phyloP scores from a whole-genome alignment of 2,797 vertebrate genomes.

The Thunnus albacares region DNA sequence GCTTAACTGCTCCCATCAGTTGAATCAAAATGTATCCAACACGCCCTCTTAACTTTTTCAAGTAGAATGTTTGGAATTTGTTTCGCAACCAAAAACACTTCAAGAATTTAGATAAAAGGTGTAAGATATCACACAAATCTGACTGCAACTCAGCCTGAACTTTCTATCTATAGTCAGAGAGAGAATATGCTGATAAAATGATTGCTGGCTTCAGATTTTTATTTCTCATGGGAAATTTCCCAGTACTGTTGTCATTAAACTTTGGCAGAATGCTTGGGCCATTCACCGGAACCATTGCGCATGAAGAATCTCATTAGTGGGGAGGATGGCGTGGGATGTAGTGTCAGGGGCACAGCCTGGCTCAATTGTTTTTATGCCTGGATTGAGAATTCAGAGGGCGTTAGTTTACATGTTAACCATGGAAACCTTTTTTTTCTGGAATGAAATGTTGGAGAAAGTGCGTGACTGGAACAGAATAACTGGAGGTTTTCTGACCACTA shows the following conservation, averaged over 20 bases:
- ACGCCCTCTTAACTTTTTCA: neutral
- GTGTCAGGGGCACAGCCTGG: conserved; percentile 56
- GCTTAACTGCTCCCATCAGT: neutral
- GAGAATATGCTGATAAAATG: conserved; percentile 29
- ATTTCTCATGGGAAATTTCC: conserved; percentile 76
- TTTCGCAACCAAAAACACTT: neutral
- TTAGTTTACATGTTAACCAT: conserved; percentile 65
- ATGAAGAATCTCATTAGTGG: conserved; percentile 80
- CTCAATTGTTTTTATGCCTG: conserved; percentile 67
- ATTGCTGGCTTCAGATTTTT: conserved; percentile 44
- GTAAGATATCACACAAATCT: conserved; percentile 8
- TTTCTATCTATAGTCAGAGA: conserved; percentile 7
- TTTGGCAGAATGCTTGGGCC: conserved; percentile 68
- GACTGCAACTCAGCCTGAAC: conserved; percentile 27
- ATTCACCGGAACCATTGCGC: conserved; percentile 76
- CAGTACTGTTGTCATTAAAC: conserved; percentile 60
- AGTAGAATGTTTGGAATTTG: conserved; percentile 25
- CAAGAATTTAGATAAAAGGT: neutral
- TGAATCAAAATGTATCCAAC: neutral
- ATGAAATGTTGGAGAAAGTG: conserved; percentile 34
- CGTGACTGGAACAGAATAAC: conserved; percentile 25
- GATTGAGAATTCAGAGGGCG: conserved; percentile 64
- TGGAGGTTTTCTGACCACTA: conserved; percentile 12
- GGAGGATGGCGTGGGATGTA: conserved; percentile 69
- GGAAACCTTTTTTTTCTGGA: conserved; percentile 47